Evolutionary conservation across 1,140 invertebrate species (phyloP), one percentile per base, ranked within the genome.

Genomic region (Stratiolaelaps scimitus): DNA sequence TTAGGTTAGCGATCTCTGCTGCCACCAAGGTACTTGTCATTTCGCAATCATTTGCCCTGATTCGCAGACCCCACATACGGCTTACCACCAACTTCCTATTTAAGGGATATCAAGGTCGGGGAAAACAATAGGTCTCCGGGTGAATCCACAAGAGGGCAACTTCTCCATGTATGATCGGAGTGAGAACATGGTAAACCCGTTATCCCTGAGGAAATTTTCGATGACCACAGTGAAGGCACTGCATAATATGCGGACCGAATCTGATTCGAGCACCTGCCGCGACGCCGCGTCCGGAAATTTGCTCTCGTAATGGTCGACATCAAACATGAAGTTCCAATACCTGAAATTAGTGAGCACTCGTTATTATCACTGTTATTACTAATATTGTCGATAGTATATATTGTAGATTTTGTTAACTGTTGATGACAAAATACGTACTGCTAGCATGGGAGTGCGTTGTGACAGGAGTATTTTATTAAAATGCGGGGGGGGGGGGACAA

Each of bases 321-420:
- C 53, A 34, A 60, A 60, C 53, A 60, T 60, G 53, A 60, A 60
- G 5, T 34, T 34, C 53, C 53, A 60, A 23, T 60, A 60, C 34
- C 34, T 40, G 34, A 40, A 10, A 40, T 6, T 10, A 40, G 34
- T 40, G 34, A 40, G 34, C 10, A 4, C 10, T 40, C 10, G 34
- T n/a, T n/a, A n/a, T n/a, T n/a, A n/a, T n/a, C n/a, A n/a, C n/a
- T n/a, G n/a, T n/a, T n/a, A n/a, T n/a, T n/a, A n/a, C n/a, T n/a
- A n/a, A n/a, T n/a, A n/a, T n/a, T n/a, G n/a, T n/a, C n/a, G n/a
- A n/a, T n/a, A n/a, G n/a, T n/a, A n/a, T n/a, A n/a, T n/a, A 10
- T 40, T 40, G 34, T 10, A 10, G 10, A 40, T 40, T 40, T 40
- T 10, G 5, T 40, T 40, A 40, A 40, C 10, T 40, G 10, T 40